Base-by-base conservation (phyloP, 2,888 invertebrate genomes). In the Noctua comes region DNA sequence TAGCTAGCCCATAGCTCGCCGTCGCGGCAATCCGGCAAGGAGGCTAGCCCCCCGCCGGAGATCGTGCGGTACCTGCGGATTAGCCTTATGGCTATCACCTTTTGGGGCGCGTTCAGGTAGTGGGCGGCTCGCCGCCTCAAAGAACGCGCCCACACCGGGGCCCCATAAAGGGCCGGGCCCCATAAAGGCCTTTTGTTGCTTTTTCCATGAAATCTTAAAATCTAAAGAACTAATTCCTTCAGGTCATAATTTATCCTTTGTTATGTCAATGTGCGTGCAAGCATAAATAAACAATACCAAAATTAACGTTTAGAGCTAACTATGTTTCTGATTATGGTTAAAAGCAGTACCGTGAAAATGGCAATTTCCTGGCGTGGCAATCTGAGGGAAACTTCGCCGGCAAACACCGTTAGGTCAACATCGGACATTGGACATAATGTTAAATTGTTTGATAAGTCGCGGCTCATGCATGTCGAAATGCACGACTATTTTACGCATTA, bases 321-420 rank as follows among this genome's bases (percentile, higher is more conserved):
- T 31, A 10, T 40, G n/a, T 74, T 11, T 16, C 24, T 64, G 43
- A 24, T 76, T 51, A 51, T 31, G 36, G 31, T 68, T 36, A 8
- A 51, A 62, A 77, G 40, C 48, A 4, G n/a, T 62, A 68, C 36
- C 40, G 2, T 68, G n/a, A 40, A 64, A 48, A 40, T 24, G 5
- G 13, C 16, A 57, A 43, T 76, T 81, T 69, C 13, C 8, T 31
- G 57, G 65, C 11, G 57, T 48, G 16, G 54, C 31, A 48, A 57
- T 54, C 46, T 27, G 24, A 21, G 36, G 46, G 46, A 46, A 51
- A 68, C 24, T n/a, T 51, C 27, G n/a, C 18, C 74, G n/a, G 46
- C 24, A 54, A 46, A 46, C 6, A 74, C 74, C 68, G 51, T 62
- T 54, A 74, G 40, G 54, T 80, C 54, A 79, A 66, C 51, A 21